phyloP scores from a whole-genome alignment of 1,140 invertebrate genomes.

The Daktulosphaira vitifoliae region DNA sequence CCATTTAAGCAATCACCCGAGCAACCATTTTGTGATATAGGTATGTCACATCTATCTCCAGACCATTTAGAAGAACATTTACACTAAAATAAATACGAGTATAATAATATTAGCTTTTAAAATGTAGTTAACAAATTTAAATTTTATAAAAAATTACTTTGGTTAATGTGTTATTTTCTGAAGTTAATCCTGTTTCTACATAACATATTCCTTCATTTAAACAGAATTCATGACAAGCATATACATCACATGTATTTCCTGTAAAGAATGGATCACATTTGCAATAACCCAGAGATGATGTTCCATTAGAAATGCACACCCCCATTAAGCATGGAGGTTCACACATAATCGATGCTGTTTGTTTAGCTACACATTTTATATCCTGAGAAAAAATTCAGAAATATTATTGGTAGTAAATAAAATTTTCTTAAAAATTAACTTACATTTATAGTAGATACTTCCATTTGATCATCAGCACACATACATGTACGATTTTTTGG shows the following conservation, averaged over 20 bases:
- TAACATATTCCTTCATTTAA: slow-evolving; percentile 29
- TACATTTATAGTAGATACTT: neutral
- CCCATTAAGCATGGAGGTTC: slow-evolving; percentile 14
- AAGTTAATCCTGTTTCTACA: neutral
- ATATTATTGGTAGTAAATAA: neutral
- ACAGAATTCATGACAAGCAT: slow-evolving; percentile 6
- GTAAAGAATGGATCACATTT: slow-evolving; percentile 22
- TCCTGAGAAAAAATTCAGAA: neutral
- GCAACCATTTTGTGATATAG: slow-evolving; percentile 41
- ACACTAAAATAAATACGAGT: slow-evolving; percentile 44
- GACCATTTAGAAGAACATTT: slow-evolving; percentile 55
- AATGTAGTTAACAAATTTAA: neutral
- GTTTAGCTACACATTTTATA: slow-evolving; percentile 6
- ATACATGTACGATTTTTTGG: slow-evolving; percentile 19
- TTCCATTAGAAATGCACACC: neutral
- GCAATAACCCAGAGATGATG: neutral
- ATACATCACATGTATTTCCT: slow-evolving; percentile 2
- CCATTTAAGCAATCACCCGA: slow-evolving; percentile 46
- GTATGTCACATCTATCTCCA: slow-evolving; percentile 56
- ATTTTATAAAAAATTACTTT: neutral
- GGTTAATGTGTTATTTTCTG: neutral
- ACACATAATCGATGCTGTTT: slow-evolving; percentile 5
- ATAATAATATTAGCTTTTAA: neutral
- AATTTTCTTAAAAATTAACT: neutral
- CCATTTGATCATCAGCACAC: slow-evolving; percentile 33